A percentile compares a stretch with the other conserved stretches of the same genome.
These are phyloP conservation scores for Akabosia matsudoensis DNA, from an alignment of 1,140 invertebrate species.

Conservation along the genomic window DNA sequence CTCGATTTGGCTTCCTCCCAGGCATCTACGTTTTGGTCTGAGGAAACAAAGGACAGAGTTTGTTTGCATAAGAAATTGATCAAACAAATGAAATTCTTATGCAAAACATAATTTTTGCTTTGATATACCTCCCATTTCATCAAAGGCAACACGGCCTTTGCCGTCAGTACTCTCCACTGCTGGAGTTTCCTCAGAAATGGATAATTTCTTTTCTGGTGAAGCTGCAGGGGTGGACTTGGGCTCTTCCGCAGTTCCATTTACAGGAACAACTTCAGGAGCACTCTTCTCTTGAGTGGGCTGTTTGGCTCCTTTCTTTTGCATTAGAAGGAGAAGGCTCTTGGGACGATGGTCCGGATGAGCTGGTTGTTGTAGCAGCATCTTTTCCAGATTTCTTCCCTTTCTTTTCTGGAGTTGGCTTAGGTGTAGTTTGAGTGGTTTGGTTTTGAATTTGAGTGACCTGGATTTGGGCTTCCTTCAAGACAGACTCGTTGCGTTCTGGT, in stretches of 20 bases:
- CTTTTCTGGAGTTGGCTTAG: conserved; percentile 11
- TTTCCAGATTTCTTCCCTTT: conserved; percentile 2
- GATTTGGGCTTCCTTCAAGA: conserved; percentile 23
- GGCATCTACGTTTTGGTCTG: conserved; percentile 22
- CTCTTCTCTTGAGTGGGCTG: neutral
- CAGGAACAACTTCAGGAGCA: neutral
- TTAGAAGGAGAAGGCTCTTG: neutral
- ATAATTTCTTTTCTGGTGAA: neutral
- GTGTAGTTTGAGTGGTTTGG: conserved; percentile 28
- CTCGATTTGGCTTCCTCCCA: conserved; percentile 46
- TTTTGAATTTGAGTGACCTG: conserved; percentile 14
- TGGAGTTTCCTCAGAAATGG: conserved; percentile 11
- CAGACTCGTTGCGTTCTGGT: neutral
- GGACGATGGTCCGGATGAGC: conserved; percentile 11
- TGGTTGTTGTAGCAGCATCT: conserved; percentile 11
- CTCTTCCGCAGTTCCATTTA: neutral
- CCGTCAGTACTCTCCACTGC: neutral
- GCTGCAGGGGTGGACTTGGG: neutral
- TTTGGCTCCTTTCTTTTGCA: neutral
- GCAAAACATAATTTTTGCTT: conserved; percentile 1
- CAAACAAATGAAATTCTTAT: too few relatives aligned
- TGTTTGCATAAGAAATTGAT: too few relatives aligned
- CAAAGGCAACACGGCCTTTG: conserved; percentile 41
- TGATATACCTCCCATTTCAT: conserved; percentile 40
- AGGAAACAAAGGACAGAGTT: neutral